Evolutionary conservation across 2,888 invertebrate genomes (phyloP), one percentile per base, ranked within the genome.

Genomic region (Drosophila buzzatii): DNA sequence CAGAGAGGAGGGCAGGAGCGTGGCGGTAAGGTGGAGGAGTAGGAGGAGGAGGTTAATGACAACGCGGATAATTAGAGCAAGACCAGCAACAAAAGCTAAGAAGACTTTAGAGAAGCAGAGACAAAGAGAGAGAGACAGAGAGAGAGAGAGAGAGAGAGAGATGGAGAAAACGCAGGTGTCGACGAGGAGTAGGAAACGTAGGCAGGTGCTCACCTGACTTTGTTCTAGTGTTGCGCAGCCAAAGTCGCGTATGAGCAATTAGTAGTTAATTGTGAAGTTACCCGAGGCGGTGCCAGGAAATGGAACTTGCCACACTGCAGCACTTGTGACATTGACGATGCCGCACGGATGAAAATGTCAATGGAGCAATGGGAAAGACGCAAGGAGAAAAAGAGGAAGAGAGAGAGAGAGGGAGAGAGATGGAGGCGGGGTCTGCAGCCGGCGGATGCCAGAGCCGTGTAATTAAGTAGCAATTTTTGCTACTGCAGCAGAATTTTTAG

Each of bases 161-260:
- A n/a, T n/a, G n/a, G n/a, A n/a, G n/a, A n/a, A n/a, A n/a, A n/a
- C n/a, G 23, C 5, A 16, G 35, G 20, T 14, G 35, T 20, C n/a
- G 20, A 20, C 10, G 56, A 18, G n/a, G 16, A 49, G 4, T 37
- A 2, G 45, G 55, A 5, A 27, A 37, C 23, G 16, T 23, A 8
- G 39, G 23, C 51, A 61, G 51, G 55, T 51, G 75, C 59, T 57
- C 56, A 60, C 52, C 73, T 70, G 73, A 82, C 78, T 83, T 87
- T 85, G 70, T 79, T 73, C 72, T 71, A 81, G 70, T 70, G 78
- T 68, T 61, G 72, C 66, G 57, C 70, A 73, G 76, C 70, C 79
- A 88, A 88, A 88, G 82, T 81, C 78, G 85, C 85, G 90, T 86
- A 90, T 86, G 88, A 90, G 85, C 85, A 86, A 86, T 86, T 86